Evolutionary conservation across 2,113 vertebrate genomes (phyloP).

Genomic region (Coracopsis vasa): DNA sequence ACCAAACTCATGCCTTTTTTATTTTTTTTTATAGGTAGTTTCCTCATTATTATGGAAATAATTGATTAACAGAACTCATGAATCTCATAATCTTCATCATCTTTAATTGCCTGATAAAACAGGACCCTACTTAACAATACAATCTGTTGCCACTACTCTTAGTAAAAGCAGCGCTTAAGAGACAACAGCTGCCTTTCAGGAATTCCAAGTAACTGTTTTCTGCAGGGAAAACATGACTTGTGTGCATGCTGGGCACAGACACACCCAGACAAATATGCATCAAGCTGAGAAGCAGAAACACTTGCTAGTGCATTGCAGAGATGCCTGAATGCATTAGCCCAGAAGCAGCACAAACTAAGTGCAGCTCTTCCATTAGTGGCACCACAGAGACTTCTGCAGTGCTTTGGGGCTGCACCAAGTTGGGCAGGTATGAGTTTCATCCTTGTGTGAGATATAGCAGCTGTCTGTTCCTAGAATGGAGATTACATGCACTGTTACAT

Average conservation of each 20-base stretch:
- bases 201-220: neutral
- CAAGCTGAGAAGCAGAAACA: neutral
- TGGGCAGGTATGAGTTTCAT: neutral
- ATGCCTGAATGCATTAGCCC: neutral
- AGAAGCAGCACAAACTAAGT: neutral
- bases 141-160: neutral
- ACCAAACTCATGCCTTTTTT: neutral
- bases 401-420: neutral
- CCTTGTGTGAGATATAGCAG: neutral
- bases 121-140: neutral
- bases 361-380: neutral
- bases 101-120: neutral
- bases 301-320: neutral
- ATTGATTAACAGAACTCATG: neutral
- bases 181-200: neutral
- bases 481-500: neutral
- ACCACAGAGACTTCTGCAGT: neutral
- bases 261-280: neutral
- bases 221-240: neutral
- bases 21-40: neutral
- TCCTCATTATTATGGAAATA: neutral
- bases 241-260: neutral
- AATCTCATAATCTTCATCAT: neutral
- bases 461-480: neutral
- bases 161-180: neutral